phyloP scores from a whole-genome alignment of 2,888 invertebrate genomes.

The Rotaria magnacalcarata region DNA sequence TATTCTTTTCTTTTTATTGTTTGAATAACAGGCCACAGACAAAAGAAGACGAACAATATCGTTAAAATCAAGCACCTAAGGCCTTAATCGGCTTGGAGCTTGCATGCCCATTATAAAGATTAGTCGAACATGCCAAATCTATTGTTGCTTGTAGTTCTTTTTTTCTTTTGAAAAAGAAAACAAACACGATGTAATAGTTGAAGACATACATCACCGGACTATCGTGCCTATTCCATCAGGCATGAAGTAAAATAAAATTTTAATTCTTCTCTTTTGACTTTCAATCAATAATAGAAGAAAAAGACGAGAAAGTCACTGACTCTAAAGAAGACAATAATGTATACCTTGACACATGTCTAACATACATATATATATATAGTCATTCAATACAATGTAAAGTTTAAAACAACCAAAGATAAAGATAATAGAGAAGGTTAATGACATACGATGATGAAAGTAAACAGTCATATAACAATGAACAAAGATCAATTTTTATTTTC shows the following conservation, averaged over 20 bases:
- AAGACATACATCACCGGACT: not conserved
- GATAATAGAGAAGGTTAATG: conserved; percentile 7
- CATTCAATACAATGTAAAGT: not conserved
- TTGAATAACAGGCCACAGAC: not conserved
- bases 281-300: not conserved
- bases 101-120: not conserved
- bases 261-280: not conserved
- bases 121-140: not conserved
- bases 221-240: too few species aligned
- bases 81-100: not conserved
- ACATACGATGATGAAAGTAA: not conserved
- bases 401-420: not conserved
- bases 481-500: not conserved
- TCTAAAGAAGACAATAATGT: not conserved
- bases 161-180: not conserved
- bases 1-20: not conserved
- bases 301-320: not conserved
- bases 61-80: not conserved
- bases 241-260: too few species aligned
- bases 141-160: not conserved
- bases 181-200: not conserved
- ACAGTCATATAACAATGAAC: not conserved
- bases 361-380: not conserved
- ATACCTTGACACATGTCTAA: conserved; percentile 7
- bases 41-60: not conserved